Evolutionary conservation across 1,140 invertebrate genomes (phyloP).

Genomic region (Drosophila jambulina): DNA sequence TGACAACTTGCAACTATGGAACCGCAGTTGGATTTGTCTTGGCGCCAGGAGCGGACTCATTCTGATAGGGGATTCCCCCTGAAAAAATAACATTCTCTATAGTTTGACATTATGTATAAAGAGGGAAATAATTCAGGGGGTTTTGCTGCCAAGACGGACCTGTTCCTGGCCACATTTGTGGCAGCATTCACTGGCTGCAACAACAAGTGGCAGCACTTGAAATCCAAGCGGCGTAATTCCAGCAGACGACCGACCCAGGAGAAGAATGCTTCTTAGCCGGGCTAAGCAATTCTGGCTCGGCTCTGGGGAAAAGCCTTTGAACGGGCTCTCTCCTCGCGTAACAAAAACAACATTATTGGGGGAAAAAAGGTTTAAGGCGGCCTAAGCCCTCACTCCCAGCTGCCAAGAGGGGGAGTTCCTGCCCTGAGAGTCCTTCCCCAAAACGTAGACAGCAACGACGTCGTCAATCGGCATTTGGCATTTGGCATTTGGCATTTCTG

Average conservation of each 20-base stretch:
- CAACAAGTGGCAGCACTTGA: slow-evolving; percentile 75
- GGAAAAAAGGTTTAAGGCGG: slow-evolving; percentile 72
- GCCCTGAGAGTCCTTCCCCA: not conserved
- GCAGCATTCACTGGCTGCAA: slow-evolving; percentile 49
- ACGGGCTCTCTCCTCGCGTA: not conserved
- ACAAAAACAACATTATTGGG: slow-evolving; percentile 64
- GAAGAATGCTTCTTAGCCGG: slow-evolving; percentile 66
- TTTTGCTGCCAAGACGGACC: not conserved
- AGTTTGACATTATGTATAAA: not conserved
- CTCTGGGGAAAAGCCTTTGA: slow-evolving; percentile 42
- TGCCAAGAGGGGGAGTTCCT: no score
- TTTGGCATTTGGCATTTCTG: slow-evolving; percentile 52
- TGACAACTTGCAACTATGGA: slow-evolving; percentile 53
- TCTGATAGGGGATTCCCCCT: not conserved
- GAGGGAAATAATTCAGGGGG: not conserved
- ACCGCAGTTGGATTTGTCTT: slow-evolving; percentile 12
- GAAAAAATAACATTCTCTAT: not conserved
- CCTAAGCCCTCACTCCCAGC: slow-evolving; percentile 54
- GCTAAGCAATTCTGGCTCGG: slow-evolving; percentile 41
- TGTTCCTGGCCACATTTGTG: slow-evolving; percentile 40
- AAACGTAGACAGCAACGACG: slow-evolving; percentile 12
- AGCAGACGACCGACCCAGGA: slow-evolving; percentile 43
- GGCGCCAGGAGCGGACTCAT: slow-evolving; percentile 27
- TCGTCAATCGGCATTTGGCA: slow-evolving; percentile 56
- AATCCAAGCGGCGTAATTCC: slow-evolving; percentile 68